Evolutionary conservation across 2,888 invertebrate species (phyloP), one percentile per base, ranked within the genome.

Genomic region (Drosophila melanosoma): DNA sequence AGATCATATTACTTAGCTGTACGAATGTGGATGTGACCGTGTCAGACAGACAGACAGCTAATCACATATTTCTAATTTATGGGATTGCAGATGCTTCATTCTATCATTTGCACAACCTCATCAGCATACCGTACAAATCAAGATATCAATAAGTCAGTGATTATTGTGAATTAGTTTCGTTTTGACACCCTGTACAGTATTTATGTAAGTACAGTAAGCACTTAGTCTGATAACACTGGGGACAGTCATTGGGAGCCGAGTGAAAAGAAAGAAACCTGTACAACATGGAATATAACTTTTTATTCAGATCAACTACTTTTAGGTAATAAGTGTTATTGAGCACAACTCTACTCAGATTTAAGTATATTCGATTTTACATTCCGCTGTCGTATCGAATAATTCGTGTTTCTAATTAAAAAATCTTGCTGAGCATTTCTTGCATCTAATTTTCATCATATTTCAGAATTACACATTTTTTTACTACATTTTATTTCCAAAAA

Each of bases 401-500:
- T n/a, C 56, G 49, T 56, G 40, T 63, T n/a, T 64, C 42, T 20
- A 40, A 35, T 70, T 59, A 23, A 8, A 40, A 61, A 61, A 23
- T 42, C 23, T 42, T 53, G 40, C 49, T 17, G 15, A 11, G 3
- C 48, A 42, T 35, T 52, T 32, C 35, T 26, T 65, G 42, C 56
- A 69, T 33, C 54, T 56, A 48, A 35, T 56, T 45, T 49, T 17
- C 48, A 38, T 20, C 26, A 57, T 32, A 59, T 71, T 52, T 73
- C 17, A 32, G 26, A 36, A 32, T 60, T 54, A n/a, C 23, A 40
- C 53, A 38, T 65, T 57, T 52, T 35, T 76, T 65, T 69, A 49
- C 74, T 77, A 77, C 72, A 71, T 57, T 82, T 82, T 75, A 81
- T 80, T 76, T 60, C 32, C 42, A 62, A 66, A 69, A 63, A 72